These are phyloP conservation scores for Hydropotes inermis DNA, from an alignment of 2,113 vertebrate genomes.

Conservation along the genomic window DNA sequence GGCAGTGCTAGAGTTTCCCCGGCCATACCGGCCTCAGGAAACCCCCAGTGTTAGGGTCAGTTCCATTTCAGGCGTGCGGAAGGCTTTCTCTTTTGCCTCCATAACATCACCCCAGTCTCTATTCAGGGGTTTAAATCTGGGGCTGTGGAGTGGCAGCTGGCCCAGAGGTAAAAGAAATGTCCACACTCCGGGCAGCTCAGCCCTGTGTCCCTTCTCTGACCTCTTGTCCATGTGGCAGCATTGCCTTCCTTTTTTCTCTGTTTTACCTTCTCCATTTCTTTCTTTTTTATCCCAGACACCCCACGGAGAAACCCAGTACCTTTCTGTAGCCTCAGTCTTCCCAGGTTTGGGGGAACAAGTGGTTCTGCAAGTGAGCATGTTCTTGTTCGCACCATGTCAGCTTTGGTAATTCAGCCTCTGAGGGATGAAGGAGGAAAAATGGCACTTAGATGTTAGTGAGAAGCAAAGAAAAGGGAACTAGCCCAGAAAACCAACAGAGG, in stretches of 20 bases:
- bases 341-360: background rate
- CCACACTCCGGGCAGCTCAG: background rate
- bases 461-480: background rate
- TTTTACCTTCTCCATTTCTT: background rate
- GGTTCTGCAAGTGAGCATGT: background rate
- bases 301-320: background rate
- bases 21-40: background rate
- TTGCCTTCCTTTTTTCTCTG: background rate
- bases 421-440: background rate
- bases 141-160: background rate
- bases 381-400: background rate
- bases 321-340: background rate
- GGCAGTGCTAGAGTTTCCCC: background rate
- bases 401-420: background rate
- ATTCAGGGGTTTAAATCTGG: background rate
- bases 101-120: background rate
- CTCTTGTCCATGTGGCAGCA: too few species aligned
- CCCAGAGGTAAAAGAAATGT: background rate
- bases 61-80: background rate
- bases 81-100: background rate
- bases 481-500: background rate
- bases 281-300: background rate
- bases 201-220: background rate
- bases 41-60: background rate
- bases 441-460: background rate